Evolutionary conservation across 2,113 vertebrate genomes (phyloP), one percentile per base, ranked within the genome.

Genomic region (Silurus asotus): DNA sequence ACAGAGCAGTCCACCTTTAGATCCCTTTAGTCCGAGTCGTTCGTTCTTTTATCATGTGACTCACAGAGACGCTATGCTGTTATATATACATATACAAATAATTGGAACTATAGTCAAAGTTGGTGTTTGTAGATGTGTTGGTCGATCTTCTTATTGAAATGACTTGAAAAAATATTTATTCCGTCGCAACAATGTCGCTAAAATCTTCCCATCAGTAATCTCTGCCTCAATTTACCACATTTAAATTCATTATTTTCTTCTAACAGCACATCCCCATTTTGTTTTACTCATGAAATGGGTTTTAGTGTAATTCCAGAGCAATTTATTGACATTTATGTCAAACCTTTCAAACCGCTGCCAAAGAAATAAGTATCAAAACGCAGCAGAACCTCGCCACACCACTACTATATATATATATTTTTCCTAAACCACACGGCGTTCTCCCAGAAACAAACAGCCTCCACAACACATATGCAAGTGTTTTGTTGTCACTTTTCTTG

Each of bases 401-500:
- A 45, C 15, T 8, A 37, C 37, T 51, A 10, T 51, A 74, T 11
- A 23, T 11, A 23, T 55, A n/a, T n/a, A 37, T 10, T 70, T 48
- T 13, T 77, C 74, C 51, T 25, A 77, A 77, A 56, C 74, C 74
- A 77, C 74, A 77, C 23, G 9, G 62, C 14, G 53, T 67, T 82
- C 80, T 51, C 51, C 19, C 1, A 28, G 48, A 2, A 51, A 51
- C 11, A 53, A 75, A n/a, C 37, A 9, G 14, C 23, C 82, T 72
- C 25, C 51, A 19, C 67, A 15, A 45, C 65, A 37, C 82, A 80
- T 56, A 80, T 61, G 77, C 53, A 15, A 56, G 65, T 37, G 53
- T 83, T 70, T 70, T 83, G 65, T 45, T 70, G 82, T 72, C 65
- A 76, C 56, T 62, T 76, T 76, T 84, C 70, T 76, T 28, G 70